These are phyloP conservation scores for Megastigmus dorsalis DNA, from an alignment of 2,888 invertebrate genomes.

Conservation along the genomic window DNA sequence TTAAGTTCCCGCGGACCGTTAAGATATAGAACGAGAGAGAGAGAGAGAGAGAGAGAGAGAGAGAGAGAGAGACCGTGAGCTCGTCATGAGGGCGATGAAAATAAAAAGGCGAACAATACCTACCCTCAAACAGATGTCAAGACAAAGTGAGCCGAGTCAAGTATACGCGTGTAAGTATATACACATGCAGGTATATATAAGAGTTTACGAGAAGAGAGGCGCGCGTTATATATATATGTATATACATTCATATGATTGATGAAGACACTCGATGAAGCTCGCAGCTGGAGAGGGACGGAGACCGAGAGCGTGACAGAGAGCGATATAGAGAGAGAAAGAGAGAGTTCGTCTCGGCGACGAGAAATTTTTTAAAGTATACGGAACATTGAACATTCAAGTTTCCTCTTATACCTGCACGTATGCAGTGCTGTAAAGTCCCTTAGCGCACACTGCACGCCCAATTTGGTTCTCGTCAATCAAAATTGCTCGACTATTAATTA, in stretches of 20 bases:
- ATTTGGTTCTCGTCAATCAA: constrained; percentile 49
- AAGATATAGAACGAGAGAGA: neutral
- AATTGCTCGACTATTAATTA: constrained; percentile 43
- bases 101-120: constrained; percentile 34
- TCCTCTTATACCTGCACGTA: constrained; percentile 34
- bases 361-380: constrained; percentile 44
- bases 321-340: no score
- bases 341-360: constrained; percentile 25
- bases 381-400: neutral
- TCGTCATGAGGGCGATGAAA: constrained; percentile 28
- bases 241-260: constrained; percentile 71
- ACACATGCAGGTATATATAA: neutral
- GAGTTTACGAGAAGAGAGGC: constrained; percentile 14
- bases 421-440: constrained; percentile 50
- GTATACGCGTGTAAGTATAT: constrained; percentile 38
- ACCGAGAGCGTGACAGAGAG: no score
- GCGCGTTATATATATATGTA: no score
- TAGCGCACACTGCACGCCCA: constrained; percentile 18
- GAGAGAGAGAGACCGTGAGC: neutral
- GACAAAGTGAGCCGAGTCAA: constrained; percentile 64
- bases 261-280: constrained; percentile 70
- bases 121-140: constrained; percentile 60
- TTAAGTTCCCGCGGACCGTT: constrained; percentile 21
- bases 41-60: constrained; percentile 1
- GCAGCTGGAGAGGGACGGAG: constrained; percentile 66